Evolutionary conservation across 92 coral and sea anemone genomes (phyloP), one percentile per base, ranked within the genome.

Genomic region (Porites lobata): DNA sequence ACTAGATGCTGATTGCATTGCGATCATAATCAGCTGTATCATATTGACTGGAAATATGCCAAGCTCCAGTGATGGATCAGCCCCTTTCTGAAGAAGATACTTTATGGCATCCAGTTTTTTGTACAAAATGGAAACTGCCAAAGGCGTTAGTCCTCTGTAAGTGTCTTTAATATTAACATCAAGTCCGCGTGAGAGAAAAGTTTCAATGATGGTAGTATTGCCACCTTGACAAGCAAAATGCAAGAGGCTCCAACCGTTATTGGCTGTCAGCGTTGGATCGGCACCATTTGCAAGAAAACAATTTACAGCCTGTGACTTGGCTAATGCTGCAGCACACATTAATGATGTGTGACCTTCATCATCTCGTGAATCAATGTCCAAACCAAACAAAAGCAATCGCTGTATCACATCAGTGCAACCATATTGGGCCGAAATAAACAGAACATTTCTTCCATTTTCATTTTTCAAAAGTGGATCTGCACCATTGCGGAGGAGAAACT

Each of bases 161-260:
- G n/a, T n/a, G n/a, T n/a, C n/a, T n/a, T n/a, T n/a, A 4, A 15
- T n/a, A 62, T 62, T n/a, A n/a, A 62, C n/a, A 20, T 62, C 66
- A 17, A 62, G n/a, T 62, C 66, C 66, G n/a, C 18, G 7, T 15
- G 66, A 62, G 20, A n/a, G n/a, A n/a, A n/a, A n/a, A n/a, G n/a
- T n/a, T n/a, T n/a, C n/a, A n/a, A 62, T 62, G n/a, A 62, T 62
- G 66, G 66, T n/a, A 14, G n/a, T 20, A 62, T 14, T 18, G 66
- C 66, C 66, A 62, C 66, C 66, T 62, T 62, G 24, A 62, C 58
- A 74, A 19, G 78, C 62, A 52, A 8, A 19, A 50, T 74, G 78
- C 54, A 74, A 38, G 21, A 52, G 53, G 10, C 21, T 74, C 43
- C 61, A 43, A 51, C 78, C 78, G 21, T 15, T 2, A 22, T 74